Evolutionary conservation across 2,888 invertebrate species (phyloP).

Genomic region (Patella pellucida): DNA sequence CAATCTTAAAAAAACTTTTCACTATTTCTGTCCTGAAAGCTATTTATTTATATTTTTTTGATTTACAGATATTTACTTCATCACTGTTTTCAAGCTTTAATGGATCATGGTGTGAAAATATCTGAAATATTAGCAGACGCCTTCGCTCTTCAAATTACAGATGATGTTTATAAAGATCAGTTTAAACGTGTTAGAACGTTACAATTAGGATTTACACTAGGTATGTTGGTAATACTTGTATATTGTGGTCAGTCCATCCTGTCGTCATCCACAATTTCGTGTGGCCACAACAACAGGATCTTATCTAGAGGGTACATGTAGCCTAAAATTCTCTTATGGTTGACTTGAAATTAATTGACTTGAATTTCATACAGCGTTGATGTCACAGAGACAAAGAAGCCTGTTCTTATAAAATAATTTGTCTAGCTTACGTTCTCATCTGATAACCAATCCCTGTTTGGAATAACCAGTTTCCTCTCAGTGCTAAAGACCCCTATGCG

Average conservation of each 20-base stretch:
- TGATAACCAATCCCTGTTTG: too few relatives aligned
- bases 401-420: too few relatives aligned
- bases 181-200: constrained; percentile 54
- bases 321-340: too few relatives aligned
- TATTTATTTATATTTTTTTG: neutral
- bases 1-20: too few relatives aligned
- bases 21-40: too few relatives aligned
- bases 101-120: constrained; percentile 78
- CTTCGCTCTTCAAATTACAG: constrained; percentile 56
- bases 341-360: too few relatives aligned
- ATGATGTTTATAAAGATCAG: constrained; percentile 34
- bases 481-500: too few relatives aligned
- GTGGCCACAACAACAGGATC: neutral
- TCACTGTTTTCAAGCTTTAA: constrained; percentile 79
- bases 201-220: constrained; percentile 67
- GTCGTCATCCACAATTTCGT: neutral
- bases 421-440: too few relatives aligned
- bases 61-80: constrained; percentile 75
- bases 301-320: neutral
- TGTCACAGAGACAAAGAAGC: too few relatives aligned
- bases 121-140: constrained; percentile 71
- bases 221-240: constrained; percentile 42
- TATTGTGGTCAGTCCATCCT: neutral
- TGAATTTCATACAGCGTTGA: too few relatives aligned
- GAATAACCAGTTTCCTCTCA: too few relatives aligned